phyloP scores from a whole-genome alignment of 2,797 vertebrate species.

The Malacoraja senta region DNA sequence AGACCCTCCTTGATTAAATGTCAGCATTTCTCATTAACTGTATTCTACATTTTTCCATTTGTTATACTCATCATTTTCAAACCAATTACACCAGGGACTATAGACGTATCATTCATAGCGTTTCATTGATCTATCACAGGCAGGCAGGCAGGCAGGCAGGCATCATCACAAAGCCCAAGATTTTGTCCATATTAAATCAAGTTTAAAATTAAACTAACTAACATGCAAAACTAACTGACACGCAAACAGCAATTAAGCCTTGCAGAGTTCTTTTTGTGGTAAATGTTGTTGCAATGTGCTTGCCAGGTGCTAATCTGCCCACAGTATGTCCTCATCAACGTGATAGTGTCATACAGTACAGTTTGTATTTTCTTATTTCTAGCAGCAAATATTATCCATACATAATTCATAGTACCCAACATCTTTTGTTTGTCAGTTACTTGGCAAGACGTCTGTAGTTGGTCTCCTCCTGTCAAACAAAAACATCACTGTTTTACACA shows the following conservation, averaged over 20 bases:
- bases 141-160: no score
- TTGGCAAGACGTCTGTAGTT: not conserved
- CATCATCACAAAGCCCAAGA: not conserved
- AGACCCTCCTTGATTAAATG: not conserved
- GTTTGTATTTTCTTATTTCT: not conserved
- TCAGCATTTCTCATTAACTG: not conserved
- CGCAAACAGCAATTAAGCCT: not conserved
- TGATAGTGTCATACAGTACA: not conserved
- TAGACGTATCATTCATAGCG: not conserved
- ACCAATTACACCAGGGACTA: not conserved
- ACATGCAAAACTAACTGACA: conserved; percentile 6
- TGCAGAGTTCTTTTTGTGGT: not conserved
- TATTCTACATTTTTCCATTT: not conserved
- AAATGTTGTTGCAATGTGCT: not conserved
- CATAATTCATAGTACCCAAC: not conserved
- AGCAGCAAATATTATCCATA: not conserved
- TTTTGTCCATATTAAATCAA: not conserved
- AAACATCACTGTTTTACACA: not conserved
- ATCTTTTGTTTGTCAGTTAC: not conserved
- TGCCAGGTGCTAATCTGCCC: not conserved
- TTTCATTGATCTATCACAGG: not conserved
- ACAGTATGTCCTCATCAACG: not conserved
- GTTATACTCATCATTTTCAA: not conserved
- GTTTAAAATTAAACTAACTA: not conserved
- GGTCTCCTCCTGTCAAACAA: not conserved